Base-by-base conservation (phyloP, 2,113 vertebrate species). In the Plecturocebus donacophilus region DNA sequence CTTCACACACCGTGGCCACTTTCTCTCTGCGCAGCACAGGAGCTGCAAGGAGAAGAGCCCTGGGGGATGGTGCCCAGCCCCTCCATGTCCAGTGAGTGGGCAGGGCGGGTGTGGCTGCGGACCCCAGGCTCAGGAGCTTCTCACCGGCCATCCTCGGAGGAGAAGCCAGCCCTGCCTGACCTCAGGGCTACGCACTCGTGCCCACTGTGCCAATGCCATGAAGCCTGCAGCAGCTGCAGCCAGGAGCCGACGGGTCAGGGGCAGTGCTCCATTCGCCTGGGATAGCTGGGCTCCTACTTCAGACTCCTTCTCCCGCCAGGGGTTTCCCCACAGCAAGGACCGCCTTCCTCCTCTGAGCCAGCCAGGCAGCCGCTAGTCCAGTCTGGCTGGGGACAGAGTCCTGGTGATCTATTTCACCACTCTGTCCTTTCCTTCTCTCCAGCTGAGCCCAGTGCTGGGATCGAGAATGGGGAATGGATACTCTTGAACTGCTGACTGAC, bases 181-280 rank as follows among this genome's bases (percentile, higher is more conserved):
- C 38, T 1, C 23, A 21, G 56, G 47, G 35, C 66, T 35, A 54
- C 30, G 47, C 14, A 16, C 58, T 58, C 16, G 5, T 12, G 3
- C 54, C 82, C 61, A 19, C 8, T n/a, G 35, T 68, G 81, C 30
- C 75, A 76, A 35, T 10, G 8, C 21, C 27, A 35, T 12, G 45
- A n/a, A 47, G 35, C 6, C 10, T 9, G 30, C 3, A 0, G 47
- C 1, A 4, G 25, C 77, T 40, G 80, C 58, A 27, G 16, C 45
- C 27, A 47, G n/a, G 19, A 47, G 13, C 56, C 20, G 0, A 38
- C 6, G 0, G 8, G 47, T 7, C 3, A 1, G 3, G 6, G 54
- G 12, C 49, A 8, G 10, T 3, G 11, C 54, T 19, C 42, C 23
- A 16, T 38, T 66, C 12, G 10, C 16, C 0, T 16, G 19, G 32